Evolutionary conservation across 2,888 invertebrate genomes (phyloP).

Genomic region (Tiphia femorata): DNA sequence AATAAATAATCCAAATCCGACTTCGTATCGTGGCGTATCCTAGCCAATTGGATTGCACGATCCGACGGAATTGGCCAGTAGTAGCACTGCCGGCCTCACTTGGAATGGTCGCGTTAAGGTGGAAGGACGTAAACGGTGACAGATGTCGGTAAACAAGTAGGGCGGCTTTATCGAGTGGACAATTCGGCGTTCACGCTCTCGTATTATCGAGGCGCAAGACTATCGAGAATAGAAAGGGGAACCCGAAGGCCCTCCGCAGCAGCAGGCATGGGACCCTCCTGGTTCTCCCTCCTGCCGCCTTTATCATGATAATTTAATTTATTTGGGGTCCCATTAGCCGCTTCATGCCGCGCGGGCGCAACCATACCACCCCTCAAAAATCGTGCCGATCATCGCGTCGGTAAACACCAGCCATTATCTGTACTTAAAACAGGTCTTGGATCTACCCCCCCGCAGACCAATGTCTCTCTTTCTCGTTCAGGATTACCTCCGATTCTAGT

Average conservation of each 20-base stretch:
- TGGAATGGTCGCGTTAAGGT: conserved; percentile 9
- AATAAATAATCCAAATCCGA: conserved; percentile 35
- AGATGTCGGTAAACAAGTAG: conserved; percentile 67
- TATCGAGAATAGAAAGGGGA: neutral
- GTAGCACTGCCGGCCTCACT: conserved; percentile 11
- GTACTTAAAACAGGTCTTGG: conserved; percentile 48
- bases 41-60: no score
- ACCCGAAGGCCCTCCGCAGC: conserved; percentile 1
- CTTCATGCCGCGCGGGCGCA: conserved; percentile 56
- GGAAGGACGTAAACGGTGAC: conserved; percentile 59
- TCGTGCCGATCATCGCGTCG: conserved; percentile 60
- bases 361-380: conserved; percentile 56
- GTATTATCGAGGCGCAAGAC: conserved; percentile 32
- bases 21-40: no score
- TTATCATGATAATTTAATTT: conserved; percentile 68
- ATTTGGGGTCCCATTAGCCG: conserved; percentile 63
- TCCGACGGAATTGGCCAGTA: conserved; percentile 19
- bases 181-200: conserved; percentile 60
- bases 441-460: neutral
- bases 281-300: conserved; percentile 38
- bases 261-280: conserved; percentile 31
- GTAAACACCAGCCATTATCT: conserved; percentile 64
- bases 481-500: neutral
- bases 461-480: neutral
- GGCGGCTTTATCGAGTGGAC: conserved; percentile 65